Evolutionary conservation across 2,888 invertebrate species (phyloP).

Genomic region (Pseudococcus longispinus): DNA sequence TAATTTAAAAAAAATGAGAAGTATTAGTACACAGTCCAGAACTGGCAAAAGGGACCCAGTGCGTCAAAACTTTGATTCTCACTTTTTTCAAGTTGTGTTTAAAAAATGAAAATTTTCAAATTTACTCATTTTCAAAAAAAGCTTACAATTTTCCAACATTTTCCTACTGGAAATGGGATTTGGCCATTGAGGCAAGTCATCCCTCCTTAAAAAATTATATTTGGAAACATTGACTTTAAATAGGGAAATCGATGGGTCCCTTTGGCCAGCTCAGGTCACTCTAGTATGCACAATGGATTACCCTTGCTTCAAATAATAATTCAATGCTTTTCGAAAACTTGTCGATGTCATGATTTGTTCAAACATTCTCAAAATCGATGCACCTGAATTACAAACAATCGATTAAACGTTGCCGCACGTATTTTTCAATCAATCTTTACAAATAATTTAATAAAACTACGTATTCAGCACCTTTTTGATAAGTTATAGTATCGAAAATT

Average conservation of each 20-base stretch:
- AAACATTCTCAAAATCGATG: constrained; percentile 73
- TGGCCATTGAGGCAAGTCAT: too few species aligned
- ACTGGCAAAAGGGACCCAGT: too few species aligned
- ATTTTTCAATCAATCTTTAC: not conserved
- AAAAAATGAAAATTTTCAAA: not conserved
- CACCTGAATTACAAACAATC: constrained; percentile 62
- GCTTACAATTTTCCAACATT: too few species aligned
- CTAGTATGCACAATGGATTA: not conserved
- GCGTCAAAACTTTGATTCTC: too few species aligned
- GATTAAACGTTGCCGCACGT: not conserved
- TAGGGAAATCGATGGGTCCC: too few species aligned
- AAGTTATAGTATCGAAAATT: constrained; percentile 74
- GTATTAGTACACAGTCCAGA: too few species aligned
- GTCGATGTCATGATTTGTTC: constrained; percentile 68
- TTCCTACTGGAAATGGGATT: too few species aligned
- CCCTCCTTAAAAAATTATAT: too few species aligned
- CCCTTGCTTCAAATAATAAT: constrained; percentile 63
- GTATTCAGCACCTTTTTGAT: constrained; percentile 70
- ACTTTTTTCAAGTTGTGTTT: too few species aligned
- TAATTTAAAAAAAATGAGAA: not conserved
- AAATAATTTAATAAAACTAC: not conserved
- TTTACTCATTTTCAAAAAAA: too few species aligned
- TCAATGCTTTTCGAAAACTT: constrained; percentile 67
- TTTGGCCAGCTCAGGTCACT: too few species aligned
- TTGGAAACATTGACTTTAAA: too few species aligned